Percentiles rank a stretch among this genome's conserved stretches.
phyloP scores from a whole-genome alignment of 2,797 vertebrate genomes.

The Neoniphon sammara region DNA sequence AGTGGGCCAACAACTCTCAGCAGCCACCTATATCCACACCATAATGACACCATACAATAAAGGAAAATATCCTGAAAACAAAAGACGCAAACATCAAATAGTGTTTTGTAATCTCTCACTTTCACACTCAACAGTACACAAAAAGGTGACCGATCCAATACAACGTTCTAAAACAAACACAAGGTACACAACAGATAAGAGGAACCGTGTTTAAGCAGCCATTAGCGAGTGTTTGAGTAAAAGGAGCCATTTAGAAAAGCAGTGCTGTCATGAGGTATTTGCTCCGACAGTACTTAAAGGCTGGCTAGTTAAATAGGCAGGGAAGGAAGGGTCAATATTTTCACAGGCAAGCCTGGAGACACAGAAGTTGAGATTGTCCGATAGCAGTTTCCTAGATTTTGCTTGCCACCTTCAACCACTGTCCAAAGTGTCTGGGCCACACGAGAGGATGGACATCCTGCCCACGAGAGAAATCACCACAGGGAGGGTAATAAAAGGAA shows the following conservation, averaged over 20 bases:
- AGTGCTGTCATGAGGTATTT: slow-evolving; percentile 79
- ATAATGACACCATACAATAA: slow-evolving; percentile 18
- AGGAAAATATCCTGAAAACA: slow-evolving; percentile 33
- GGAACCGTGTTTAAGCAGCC: slow-evolving; percentile 74
- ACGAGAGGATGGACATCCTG: slow-evolving; percentile 39
- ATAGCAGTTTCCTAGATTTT: slow-evolving; percentile 67
- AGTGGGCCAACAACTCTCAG: slow-evolving; percentile 8
- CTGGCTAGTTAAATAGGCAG: slow-evolving; percentile 80
- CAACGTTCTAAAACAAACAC: slow-evolving; percentile 78
- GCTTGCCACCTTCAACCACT: slow-evolving; percentile 24
- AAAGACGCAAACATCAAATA: slow-evolving; percentile 56
- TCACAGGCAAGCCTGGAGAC: slow-evolving; percentile 72
- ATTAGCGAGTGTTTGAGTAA: slow-evolving; percentile 77
- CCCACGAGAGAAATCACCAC: slow-evolving; percentile 10
- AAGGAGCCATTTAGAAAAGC: slow-evolving; percentile 68
- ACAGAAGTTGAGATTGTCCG: slow-evolving; percentile 61
- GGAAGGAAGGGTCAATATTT: slow-evolving; percentile 85
- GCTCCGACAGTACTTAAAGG: slow-evolving; percentile 81
- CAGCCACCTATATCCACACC: slow-evolving; percentile 7
- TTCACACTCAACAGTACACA: slow-evolving; percentile 53
- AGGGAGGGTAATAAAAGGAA: not conserved
- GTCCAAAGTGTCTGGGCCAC: slow-evolving; percentile 15
- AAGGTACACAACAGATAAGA: slow-evolving; percentile 71
- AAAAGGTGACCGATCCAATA: slow-evolving; percentile 63
- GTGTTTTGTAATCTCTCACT: slow-evolving; percentile 61